A percentile compares a stretch with the other conserved stretches of the same genome.
Conservation (phyloP, 2,113 vertebrate genomes). For the Melanocharis versteri region DNA sequence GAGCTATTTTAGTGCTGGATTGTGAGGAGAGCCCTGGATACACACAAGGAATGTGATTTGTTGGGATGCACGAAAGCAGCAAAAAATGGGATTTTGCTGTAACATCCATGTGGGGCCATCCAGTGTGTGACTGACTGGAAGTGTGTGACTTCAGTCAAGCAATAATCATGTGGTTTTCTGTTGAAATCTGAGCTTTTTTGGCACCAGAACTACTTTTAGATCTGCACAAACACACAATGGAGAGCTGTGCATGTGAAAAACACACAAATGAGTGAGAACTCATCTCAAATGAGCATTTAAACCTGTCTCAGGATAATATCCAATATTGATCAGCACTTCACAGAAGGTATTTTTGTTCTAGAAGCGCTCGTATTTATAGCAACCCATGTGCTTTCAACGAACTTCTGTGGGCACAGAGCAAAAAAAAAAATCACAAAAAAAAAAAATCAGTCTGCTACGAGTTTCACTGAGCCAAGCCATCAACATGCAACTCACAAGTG, state of each 20-base stretch:
- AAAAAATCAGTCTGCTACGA: background rate
- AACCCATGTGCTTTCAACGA: background rate
- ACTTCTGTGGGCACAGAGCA: background rate
- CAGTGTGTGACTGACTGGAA: background rate
- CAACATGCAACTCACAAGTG: background rate
- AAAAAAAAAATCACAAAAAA: background rate
- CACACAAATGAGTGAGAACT: background rate
- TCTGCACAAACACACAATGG: background rate
- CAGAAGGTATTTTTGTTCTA: background rate
- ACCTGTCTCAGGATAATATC: background rate
- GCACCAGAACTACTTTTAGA: conserved; percentile 3
- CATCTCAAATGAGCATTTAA: background rate
- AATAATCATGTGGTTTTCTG: background rate
- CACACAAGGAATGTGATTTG: accelerated
- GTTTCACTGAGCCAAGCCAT: background rate
- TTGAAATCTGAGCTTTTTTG: conserved; percentile 2
- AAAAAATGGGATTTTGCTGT: background rate
- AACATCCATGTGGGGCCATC: background rate
- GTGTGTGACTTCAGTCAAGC: background rate
- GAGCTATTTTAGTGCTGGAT: background rate
- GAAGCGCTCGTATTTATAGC: conserved; percentile 7
- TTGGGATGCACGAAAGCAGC: background rate
- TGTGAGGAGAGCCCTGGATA: background rate
- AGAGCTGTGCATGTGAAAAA: background rate
- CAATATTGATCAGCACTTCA: background rate